Conservation (phyloP, 2,113 vertebrate species). For the Ciconia maguari region DNA sequence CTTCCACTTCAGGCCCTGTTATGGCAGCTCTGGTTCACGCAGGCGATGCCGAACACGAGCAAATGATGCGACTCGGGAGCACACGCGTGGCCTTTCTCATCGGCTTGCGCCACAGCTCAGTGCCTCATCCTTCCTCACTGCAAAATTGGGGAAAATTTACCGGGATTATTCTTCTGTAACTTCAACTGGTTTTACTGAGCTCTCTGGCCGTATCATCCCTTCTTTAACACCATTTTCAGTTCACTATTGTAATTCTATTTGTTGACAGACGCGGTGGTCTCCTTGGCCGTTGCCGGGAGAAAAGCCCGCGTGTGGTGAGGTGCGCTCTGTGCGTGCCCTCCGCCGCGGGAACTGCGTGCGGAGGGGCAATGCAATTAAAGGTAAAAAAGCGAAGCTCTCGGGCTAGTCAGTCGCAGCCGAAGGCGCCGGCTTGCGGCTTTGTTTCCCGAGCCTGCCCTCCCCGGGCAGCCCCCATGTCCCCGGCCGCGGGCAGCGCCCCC, state of each 20-base stretch:
- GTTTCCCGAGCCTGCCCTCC: neutral
- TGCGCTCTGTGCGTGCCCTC: neutral
- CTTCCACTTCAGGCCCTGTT: neutral
- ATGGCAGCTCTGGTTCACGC: neutral
- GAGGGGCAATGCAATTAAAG: neutral
- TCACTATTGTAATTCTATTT: rapidly evolving
- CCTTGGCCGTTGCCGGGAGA: too few species aligned
- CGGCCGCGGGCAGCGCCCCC: too few species aligned
- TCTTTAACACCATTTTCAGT: rapidly evolving
- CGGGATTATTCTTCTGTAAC: rapidly evolving
- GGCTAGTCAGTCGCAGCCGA: rapidly evolving
- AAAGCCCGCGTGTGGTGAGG: neutral
- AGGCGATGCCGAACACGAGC: neutral
- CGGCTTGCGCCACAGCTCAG: neutral
- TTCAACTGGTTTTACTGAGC: rapidly evolving
- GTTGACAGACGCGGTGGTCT: rapidly evolving
- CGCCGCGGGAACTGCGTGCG: rapidly evolving
- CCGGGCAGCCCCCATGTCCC: neutral
- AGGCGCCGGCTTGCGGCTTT: neutral
- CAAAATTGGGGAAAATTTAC: neutral
- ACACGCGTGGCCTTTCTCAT: rapidly evolving
- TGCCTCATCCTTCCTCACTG: rapidly evolving
- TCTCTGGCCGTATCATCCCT: rapidly evolving
- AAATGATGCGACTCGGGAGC: rapidly evolving
- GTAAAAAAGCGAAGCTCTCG: neutral